Evolutionary conservation across 2,888 invertebrate genomes (phyloP), one percentile per base, ranked within the genome.

Genomic region (Homarus gammarus): DNA sequence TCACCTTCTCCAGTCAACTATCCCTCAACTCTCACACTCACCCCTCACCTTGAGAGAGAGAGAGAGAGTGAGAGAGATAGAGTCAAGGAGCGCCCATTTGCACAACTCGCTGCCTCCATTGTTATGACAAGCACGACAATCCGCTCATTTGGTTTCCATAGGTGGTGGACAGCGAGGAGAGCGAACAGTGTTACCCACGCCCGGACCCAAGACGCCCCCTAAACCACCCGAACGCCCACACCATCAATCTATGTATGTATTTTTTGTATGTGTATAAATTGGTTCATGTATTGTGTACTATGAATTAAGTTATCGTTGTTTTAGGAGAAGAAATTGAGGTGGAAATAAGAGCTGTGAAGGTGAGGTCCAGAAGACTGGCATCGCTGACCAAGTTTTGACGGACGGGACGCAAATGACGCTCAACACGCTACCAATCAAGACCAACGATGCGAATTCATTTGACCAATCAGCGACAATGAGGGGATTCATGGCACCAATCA

Each of bases 371-470:
- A 31, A 2, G 22, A 38, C n/a, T 56, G 56, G 36, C 56, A 56
- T 44, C 79, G 22, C 31, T 0, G 36, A 10, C 79, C 79, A 49
- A 51, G 49, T 79, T 79, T 79, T 79, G 79, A 79, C 51, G 33
- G 56, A 79, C 79, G 79, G 56, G 79, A 79, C 79, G 79, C 79
- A 79, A 82, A 82, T 82, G 82, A 68, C 64, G 68, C 36, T 56
- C 61, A 56, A 44, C 79, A 79, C 79, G 79, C 79, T 56, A 56
- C 79, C 79, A 79, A 79, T 79, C 79, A 79, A 79, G 79, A 79
- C 56, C 79, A 79, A 79, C 79, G 56, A 56, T 79, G 79, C 79
- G 79, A 79, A 79, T 79, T 79, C 79, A 79, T 79, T 79, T 79
- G 33, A 31, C 72, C 83, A 83, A 83, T 83, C 83, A 83, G 72